Evolutionary conservation across 2,888 invertebrate genomes (phyloP).

Genomic region (Stenodema calcarata): DNA sequence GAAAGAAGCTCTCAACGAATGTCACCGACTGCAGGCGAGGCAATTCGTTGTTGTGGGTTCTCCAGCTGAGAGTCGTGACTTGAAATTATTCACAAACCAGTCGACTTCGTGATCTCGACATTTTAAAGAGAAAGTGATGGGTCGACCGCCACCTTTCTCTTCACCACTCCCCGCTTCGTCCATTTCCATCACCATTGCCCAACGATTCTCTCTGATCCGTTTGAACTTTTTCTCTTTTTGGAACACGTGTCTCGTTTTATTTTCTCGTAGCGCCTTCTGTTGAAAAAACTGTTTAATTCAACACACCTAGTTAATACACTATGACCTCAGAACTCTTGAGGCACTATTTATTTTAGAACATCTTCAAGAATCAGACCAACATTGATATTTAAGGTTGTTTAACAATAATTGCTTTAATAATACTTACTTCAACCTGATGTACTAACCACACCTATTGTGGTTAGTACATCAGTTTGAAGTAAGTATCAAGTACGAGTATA

Average conservation of each 20-base stretch:
- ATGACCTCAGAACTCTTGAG: too few relatives aligned
- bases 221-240: neutral
- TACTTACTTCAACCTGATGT: too few relatives aligned
- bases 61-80: neutral
- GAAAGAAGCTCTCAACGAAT: neutral
- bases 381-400: too few relatives aligned
- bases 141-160: slow-evolving; percentile 6
- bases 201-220: neutral
- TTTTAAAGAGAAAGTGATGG: slow-evolving; percentile 20
- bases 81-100: neutral
- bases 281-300: too few relatives aligned
- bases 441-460: too few relatives aligned
- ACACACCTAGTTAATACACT: too few relatives aligned
- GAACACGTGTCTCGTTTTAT: neutral
- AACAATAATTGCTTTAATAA: too few relatives aligned
- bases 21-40: neutral
- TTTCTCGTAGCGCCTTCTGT: too few relatives aligned
- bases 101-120: neutral
- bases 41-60: neutral
- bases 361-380: too few relatives aligned
- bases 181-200: neutral
- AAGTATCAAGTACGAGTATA: too few relatives aligned
- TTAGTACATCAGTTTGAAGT: too few relatives aligned
- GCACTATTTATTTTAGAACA: too few relatives aligned
- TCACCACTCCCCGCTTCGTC: neutral